phyloP scores from a whole-genome alignment of 2,888 invertebrate genomes.

The Epistrophe grossulariae region DNA sequence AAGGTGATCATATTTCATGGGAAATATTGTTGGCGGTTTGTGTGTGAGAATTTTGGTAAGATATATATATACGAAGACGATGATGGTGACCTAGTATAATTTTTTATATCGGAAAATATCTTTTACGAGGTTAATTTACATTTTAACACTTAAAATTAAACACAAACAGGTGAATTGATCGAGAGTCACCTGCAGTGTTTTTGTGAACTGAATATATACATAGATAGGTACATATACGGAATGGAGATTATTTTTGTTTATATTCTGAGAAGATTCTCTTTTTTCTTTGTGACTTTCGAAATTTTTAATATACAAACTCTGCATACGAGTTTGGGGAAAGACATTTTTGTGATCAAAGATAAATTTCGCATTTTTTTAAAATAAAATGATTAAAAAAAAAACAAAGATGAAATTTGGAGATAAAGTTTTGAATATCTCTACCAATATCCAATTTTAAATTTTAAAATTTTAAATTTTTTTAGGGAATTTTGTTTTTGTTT shows the following conservation, averaged over 20 bases:
- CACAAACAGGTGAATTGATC: constrained; percentile 35
- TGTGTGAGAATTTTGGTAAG: constrained; percentile 12
- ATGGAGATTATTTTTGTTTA: background rate
- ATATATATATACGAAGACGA: background rate
- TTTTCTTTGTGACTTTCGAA: constrained; percentile 1
- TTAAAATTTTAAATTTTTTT: too few species aligned
- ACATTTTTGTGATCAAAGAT: background rate
- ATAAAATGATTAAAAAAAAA: too few species aligned
- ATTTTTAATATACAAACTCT: background rate
- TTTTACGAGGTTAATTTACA: constrained; percentile 41
- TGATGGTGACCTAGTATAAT: constrained; percentile 30
- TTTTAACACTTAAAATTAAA: constrained; percentile 43
- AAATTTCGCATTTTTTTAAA: background rate
- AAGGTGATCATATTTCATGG: constrained; percentile 66
- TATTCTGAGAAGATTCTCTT: background rate
- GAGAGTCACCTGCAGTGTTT: constrained; percentile 33
- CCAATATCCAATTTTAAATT: too few species aligned
- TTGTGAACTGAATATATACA: background rate
- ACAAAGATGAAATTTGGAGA: too few species aligned
- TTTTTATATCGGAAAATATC: constrained; percentile 10
- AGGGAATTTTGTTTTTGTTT: too few species aligned
- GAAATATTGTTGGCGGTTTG: constrained; percentile 49
- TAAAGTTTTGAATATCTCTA: too few species aligned
- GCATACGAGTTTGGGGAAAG: background rate
- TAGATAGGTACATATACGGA: background rate